A percentile compares a stretch with the other conserved stretches of the same genome.
phyloP scores from a whole-genome alignment of 2,888 invertebrate species.

The Liodrosophila aerea region DNA sequence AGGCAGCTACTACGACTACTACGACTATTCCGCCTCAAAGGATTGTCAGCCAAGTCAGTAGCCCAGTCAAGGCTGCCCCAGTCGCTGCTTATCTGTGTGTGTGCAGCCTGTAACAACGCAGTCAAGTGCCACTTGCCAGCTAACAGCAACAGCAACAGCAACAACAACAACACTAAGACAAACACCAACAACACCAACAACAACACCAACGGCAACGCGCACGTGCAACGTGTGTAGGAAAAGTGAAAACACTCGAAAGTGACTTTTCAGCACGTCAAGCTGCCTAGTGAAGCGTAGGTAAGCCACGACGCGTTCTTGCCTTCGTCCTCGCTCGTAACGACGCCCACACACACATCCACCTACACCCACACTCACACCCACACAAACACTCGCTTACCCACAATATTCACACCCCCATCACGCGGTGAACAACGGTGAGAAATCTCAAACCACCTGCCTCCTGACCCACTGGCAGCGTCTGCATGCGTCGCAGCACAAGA shows the following conservation, averaged over 20 bases:
- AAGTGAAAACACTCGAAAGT: slow-evolving; percentile 73
- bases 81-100: slow-evolving; percentile 43
- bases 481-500: slow-evolving; percentile 36
- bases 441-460: slow-evolving; percentile 41
- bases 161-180: slow-evolving; percentile 1
- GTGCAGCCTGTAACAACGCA: slow-evolving; percentile 50
- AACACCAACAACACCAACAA: slow-evolving; percentile 17
- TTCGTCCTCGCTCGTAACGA: slow-evolving; percentile 41
- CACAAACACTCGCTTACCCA: neutral
- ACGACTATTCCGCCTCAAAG: no score
- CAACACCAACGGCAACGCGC: slow-evolving; percentile 52
- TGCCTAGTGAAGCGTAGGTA: slow-evolving; percentile 54
- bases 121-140: slow-evolving; percentile 65
- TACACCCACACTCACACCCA: slow-evolving; percentile 1
- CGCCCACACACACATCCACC: slow-evolving; percentile 33
- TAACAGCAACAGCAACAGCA: slow-evolving; percentile 13
- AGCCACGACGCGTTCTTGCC: slow-evolving; percentile 28
- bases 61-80: slow-evolving; percentile 60
- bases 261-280: slow-evolving; percentile 70
- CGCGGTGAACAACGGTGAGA: neutral
- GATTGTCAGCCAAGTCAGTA: no score
- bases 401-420: neutral
- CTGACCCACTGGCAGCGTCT: slow-evolving; percentile 53
- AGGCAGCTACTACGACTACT: no score
- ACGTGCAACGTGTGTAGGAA: slow-evolving; percentile 63